Evolutionary conservation across 2,797 vertebrate species (phyloP).

Genomic region (Poecile montanus): DNA sequence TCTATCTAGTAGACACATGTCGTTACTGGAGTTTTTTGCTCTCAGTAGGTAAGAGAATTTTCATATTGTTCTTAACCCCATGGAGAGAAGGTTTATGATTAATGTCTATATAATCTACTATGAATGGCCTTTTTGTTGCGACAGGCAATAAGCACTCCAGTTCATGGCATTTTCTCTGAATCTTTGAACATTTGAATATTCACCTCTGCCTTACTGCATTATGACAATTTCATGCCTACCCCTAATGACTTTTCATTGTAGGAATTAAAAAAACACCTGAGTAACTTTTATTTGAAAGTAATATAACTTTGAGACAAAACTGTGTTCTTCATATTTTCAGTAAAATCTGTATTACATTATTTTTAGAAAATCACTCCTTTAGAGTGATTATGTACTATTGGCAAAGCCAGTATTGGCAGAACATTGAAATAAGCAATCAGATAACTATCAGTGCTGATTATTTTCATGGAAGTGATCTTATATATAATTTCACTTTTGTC

Average conservation of each 20-base stretch:
- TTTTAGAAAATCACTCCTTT: not conserved
- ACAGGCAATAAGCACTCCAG: not conserved
- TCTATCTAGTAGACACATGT: not conserved
- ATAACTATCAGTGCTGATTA: not conserved
- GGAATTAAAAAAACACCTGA: not conserved
- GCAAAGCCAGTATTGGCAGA: not conserved
- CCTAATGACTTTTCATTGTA: not conserved
- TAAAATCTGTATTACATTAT: not conserved
- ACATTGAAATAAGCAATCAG: not conserved
- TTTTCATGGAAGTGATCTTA: not conserved
- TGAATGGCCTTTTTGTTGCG: not conserved
- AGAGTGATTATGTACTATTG: not conserved
- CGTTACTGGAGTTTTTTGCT: not conserved
- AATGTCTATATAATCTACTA: not conserved
- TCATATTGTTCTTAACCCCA: not conserved
- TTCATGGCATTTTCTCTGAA: not conserved
- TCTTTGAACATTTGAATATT: not conserved
- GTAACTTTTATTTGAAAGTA: not conserved
- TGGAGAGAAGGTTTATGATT: not conserved
- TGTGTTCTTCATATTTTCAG: not conserved
- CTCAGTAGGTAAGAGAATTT: not conserved
- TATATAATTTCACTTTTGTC: not conserved
- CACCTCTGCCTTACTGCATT: not conserved
- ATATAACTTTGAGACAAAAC: not conserved
- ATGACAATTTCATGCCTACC: not conserved